These are phyloP conservation scores for Caenorhabditis drosophilae DNA, from an alignment of 2,888 invertebrate species.

Conservation along the genomic window DNA sequence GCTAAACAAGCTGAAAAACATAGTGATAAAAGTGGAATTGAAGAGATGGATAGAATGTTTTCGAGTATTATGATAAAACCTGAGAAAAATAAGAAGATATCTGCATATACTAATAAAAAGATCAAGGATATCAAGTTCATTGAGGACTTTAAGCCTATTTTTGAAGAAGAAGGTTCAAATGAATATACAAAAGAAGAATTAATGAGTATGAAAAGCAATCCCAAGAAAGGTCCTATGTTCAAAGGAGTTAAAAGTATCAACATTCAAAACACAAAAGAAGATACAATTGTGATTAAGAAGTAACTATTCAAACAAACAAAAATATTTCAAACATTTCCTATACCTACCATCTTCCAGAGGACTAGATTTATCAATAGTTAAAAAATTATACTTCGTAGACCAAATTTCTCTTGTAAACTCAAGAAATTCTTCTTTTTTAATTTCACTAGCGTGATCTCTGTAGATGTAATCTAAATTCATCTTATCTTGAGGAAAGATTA, in stretches of 20 bases:
- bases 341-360: slow-evolving; percentile 26
- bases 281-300: too few species aligned
- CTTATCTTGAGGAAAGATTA: slow-evolving; percentile 49
- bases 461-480: slow-evolving; percentile 44
- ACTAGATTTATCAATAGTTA: slow-evolving; percentile 43
- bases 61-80: slow-evolving; percentile 7
- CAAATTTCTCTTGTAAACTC: slow-evolving; percentile 25
- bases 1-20: slow-evolving; percentile 16
- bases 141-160: slow-evolving; percentile 19
- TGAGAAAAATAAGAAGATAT: slow-evolving; percentile 10
- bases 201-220: slow-evolving; percentile 19
- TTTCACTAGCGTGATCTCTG: slow-evolving; percentile 35
- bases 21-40: slow-evolving; percentile 8
- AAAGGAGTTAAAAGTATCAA: too few species aligned
- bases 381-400: slow-evolving; percentile 34
- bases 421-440: slow-evolving; percentile 40
- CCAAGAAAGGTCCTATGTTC: slow-evolving; percentile 18
- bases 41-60: slow-evolving; percentile 15
- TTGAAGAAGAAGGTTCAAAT: slow-evolving; percentile 20
- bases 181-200: slow-evolving; percentile 25
- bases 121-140: slow-evolving; percentile 11
- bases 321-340: slow-evolving; percentile 36
- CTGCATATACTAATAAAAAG: slow-evolving; percentile 15
- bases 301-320: slow-evolving; percentile 9
- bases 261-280: too few species aligned